phyloP scores from a whole-genome alignment of 1,140 invertebrate genomes.

The Eciton burchellii region DNA sequence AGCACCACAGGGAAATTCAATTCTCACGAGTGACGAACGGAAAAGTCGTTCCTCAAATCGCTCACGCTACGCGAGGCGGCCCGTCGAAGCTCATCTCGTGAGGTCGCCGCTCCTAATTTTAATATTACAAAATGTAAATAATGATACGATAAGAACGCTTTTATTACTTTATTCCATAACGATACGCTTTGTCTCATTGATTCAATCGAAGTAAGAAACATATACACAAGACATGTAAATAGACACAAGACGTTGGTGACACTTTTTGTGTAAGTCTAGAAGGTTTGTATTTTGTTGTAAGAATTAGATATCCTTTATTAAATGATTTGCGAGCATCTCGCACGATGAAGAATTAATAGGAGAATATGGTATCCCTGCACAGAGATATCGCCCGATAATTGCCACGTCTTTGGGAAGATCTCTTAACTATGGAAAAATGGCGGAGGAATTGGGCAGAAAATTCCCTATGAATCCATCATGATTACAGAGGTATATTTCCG shows the following conservation, averaged over 20 bases:
- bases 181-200: background rate
- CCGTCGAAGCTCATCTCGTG: background rate
- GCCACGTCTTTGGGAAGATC: constrained; percentile 31
- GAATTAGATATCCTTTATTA: background rate
- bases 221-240: no score
- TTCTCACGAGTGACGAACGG: constrained; percentile 14
- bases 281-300: background rate
- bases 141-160: background rate
- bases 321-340: background rate
- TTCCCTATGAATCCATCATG: constrained; percentile 51
- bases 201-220: background rate
- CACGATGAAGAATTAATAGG: constrained; percentile 27
- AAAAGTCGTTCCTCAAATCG: constrained; percentile 44
- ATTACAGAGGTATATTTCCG: constrained; percentile 1
- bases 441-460: background rate
- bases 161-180: background rate
- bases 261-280: background rate
- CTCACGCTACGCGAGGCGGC: background rate
- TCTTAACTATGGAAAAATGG: constrained; percentile 7
- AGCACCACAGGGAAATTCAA: constrained; percentile 59
- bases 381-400: constrained; percentile 47
- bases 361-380: constrained; percentile 39
- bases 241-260: background rate
- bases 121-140: background rate
- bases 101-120: constrained; percentile 4